phyloP scores from a whole-genome alignment of 1,140 invertebrate genomes.

The Drosophila funebris region DNA sequence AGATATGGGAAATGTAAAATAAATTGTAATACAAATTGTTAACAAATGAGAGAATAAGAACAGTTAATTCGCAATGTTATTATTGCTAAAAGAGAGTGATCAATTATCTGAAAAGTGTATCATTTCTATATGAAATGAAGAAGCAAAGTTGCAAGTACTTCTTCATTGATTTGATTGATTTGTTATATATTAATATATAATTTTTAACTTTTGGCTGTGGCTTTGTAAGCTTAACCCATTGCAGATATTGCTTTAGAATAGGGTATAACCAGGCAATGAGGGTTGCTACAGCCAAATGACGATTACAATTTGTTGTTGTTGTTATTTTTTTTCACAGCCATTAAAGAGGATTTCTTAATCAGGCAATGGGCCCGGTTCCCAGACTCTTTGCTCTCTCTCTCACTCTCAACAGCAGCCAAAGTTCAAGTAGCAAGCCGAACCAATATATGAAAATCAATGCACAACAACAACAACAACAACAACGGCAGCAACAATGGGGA shows the following conservation, averaged over 20 bases:
- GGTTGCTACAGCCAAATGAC: conserved; percentile 22
- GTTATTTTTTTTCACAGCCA: conserved; percentile 30
- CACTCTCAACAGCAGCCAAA: conserved; percentile 7
- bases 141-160: no score
- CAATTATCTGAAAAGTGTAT: no score
- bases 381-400: neutral
- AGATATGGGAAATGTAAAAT: no score
- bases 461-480: conserved; percentile 32
- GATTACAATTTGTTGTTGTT: no score
- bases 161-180: no score
- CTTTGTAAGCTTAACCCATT: neutral
- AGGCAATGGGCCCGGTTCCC: conserved; percentile 31
- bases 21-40: no score
- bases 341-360: conserved; percentile 49
- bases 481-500: conserved; percentile 37
- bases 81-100: no score
- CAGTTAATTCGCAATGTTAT: no score
- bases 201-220: no score
- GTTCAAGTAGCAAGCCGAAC: conserved; percentile 38
- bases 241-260: neutral
- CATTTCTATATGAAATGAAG: no score
- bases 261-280: conserved; percentile 21
- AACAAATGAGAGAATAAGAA: no score
- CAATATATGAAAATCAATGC: conserved; percentile 58
- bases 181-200: no score